A percentile compares a stretch with the other conserved stretches of the same genome.
Conservation (phyloP, 1,140 invertebrate genomes). For the Parapsyche elsis region DNA sequence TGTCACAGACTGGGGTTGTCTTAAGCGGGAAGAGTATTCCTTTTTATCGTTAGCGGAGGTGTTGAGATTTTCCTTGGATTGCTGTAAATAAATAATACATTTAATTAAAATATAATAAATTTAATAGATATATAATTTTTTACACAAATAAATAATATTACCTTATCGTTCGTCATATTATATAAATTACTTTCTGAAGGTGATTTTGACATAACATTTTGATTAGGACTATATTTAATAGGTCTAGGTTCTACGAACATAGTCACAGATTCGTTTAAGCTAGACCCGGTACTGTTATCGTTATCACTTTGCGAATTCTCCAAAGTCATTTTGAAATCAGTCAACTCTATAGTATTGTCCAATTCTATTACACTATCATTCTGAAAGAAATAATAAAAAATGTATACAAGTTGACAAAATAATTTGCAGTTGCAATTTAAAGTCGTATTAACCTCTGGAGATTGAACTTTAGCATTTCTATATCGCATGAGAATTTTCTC, state of each 20-base stretch:
- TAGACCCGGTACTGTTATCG: background rate
- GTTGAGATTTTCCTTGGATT: conserved; percentile 52
- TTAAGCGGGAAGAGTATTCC: conserved; percentile 43
- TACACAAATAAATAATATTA: background rate
- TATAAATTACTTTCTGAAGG: conserved; percentile 48
- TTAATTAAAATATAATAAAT: conserved; percentile 33
- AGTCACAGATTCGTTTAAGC: background rate
- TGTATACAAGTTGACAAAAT: background rate
- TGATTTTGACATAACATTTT: conserved; percentile 27
- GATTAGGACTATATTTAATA: background rate
- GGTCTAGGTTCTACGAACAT: conserved; percentile 23
- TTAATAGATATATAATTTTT: too few species aligned
- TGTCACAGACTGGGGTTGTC: conserved; percentile 43
- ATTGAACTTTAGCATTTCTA: conserved; percentile 56
- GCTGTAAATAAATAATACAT: conserved; percentile 40
- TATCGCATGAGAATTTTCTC: conserved; percentile 73
- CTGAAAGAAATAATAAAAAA: conserved; percentile 29
- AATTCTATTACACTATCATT: conserved; percentile 43
- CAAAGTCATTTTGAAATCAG: conserved; percentile 25
- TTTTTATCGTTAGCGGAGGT: conserved; percentile 50
- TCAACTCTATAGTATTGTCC: conserved; percentile 44
- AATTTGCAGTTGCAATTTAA: background rate
- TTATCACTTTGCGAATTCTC: conserved; percentile 23
- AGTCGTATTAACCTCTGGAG: background rate
- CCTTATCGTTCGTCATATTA: background rate